Percentiles rank a stretch among this genome's conserved stretches.
Conservation (phyloP, 2,113 vertebrate genomes). For the Hystrix brachyura region DNA sequence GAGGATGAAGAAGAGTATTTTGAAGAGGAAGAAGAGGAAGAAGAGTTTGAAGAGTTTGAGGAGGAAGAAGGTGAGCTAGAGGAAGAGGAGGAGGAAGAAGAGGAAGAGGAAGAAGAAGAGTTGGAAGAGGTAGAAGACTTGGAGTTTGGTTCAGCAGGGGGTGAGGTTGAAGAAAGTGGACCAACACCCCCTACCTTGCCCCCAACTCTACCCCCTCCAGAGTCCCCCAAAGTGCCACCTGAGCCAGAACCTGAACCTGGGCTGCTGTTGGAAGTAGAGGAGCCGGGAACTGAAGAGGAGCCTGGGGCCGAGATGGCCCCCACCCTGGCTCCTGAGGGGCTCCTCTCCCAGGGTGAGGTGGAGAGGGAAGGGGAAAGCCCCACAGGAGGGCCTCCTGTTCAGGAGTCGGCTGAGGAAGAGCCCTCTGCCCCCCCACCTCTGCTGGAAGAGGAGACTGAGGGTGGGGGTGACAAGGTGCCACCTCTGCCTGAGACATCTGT, state of each 20-base stretch:
- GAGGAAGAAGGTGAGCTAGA: constrained; percentile 89
- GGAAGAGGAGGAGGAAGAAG: constrained; percentile 91
- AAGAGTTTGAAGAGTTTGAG: constrained; percentile 89
- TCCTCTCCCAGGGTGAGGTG: constrained; percentile 66
- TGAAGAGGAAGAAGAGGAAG: constrained; percentile 90
- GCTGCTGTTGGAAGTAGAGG: constrained; percentile 84
- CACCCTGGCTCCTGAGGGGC: constrained; percentile 7
- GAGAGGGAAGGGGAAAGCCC: constrained; percentile 16
- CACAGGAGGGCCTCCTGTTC: neutral
- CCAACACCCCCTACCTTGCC: constrained; percentile 76
- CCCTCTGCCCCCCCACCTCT: constrained; percentile 61
- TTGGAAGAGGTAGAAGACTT: constrained; percentile 82
- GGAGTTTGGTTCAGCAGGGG: constrained; percentile 69
- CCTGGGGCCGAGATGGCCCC: neutral
- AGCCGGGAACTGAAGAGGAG: constrained; percentile 24
- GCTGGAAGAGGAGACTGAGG: constrained; percentile 62
- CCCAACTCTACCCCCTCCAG: constrained; percentile 55
- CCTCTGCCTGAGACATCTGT: constrained; percentile 8
- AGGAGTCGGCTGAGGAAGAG: constrained; percentile 68
- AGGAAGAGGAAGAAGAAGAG: constrained; percentile 85
- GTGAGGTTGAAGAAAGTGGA: constrained; percentile 80
- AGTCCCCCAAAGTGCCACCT: constrained; percentile 57
- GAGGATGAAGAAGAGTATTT: constrained; percentile 89
- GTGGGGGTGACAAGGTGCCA: neutral
- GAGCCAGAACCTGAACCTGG: constrained; percentile 86